phyloP scores from a whole-genome alignment of 2,113 vertebrate genomes.

The Todiramphus saurophagus region DNA sequence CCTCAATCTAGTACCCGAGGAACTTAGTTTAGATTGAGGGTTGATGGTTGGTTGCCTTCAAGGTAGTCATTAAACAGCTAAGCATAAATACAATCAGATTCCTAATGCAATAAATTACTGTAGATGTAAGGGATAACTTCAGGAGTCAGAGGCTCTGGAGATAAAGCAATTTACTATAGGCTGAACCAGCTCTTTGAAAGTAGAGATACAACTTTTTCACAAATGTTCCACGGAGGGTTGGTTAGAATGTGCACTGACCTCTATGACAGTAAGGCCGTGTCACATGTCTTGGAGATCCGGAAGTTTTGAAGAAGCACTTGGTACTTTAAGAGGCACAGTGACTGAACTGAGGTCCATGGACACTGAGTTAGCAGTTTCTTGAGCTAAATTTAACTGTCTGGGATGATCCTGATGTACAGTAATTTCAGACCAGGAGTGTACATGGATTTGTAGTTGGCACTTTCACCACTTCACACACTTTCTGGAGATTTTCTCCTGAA shows the following conservation, averaged over 20 bases:
- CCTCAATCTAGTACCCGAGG: neutral
- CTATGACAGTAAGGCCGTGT: neutral
- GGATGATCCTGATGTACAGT: neutral
- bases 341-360: neutral
- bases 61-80: neutral
- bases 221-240: fast-evolving
- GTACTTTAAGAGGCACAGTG: neutral
- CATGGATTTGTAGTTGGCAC: neutral
- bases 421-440: neutral
- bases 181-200: neutral
- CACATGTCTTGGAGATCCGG: neutral
- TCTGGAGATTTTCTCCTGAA: neutral
- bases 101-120: neutral
- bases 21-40: neutral
- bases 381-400: neutral
- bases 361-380: neutral
- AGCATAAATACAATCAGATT: neutral
- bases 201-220: neutral
- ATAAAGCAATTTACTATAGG: neutral
- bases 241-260: neutral
- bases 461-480: neutral
- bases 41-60: neutral
- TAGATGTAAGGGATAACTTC: neutral
- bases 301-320: neutral
- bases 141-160: neutral